A percentile compares a stretch with the other conserved stretches of the same genome.
Conservation (phyloP, 2,888 invertebrate species). For the Phlogophora meticulosa region DNA sequence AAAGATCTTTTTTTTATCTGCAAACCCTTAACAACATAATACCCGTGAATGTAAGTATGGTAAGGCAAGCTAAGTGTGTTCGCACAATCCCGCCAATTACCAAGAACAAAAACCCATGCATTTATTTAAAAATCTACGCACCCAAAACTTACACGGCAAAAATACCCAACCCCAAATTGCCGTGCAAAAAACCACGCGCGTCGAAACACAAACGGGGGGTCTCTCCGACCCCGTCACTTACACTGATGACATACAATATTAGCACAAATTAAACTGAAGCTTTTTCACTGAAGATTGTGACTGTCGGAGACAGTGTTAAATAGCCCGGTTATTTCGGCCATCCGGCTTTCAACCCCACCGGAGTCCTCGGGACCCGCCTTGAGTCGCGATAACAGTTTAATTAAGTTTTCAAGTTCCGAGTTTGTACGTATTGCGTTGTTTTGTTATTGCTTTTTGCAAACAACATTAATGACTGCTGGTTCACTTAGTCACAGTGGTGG, state of each 20-base stretch:
- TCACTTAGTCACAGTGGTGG: constrained; percentile 31
- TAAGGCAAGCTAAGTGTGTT: background rate
- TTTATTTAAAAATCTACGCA: constrained; percentile 24
- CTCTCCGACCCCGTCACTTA: constrained; percentile 48
- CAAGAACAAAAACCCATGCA: constrained; percentile 20
- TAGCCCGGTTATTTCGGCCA: constrained; percentile 73
- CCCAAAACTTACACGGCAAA: constrained; percentile 19
- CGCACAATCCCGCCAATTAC: constrained; percentile 14
- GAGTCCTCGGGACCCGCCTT: constrained; percentile 58
- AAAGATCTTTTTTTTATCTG: too few relatives aligned
- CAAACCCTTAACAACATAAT: too few relatives aligned
- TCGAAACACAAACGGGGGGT: constrained; percentile 58
- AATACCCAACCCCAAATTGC: constrained; percentile 47
- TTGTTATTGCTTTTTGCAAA: constrained; percentile 58
- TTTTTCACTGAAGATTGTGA: constrained; percentile 68
- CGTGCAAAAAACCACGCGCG: constrained; percentile 42
- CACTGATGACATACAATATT: constrained; percentile 60
- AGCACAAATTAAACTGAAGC: constrained; percentile 60
- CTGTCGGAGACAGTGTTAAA: constrained; percentile 78
- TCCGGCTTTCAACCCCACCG: constrained; percentile 66
- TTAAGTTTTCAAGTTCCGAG: constrained; percentile 71
- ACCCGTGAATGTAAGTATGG: too few relatives aligned
- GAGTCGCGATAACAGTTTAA: constrained; percentile 75
- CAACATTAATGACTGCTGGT: constrained; percentile 43
- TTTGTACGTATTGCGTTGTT: constrained; percentile 56